Percentiles rank a stretch among this genome's conserved stretches.
Conservation (phyloP, 2,888 invertebrate genomes). For the Anodontia alba region DNA sequence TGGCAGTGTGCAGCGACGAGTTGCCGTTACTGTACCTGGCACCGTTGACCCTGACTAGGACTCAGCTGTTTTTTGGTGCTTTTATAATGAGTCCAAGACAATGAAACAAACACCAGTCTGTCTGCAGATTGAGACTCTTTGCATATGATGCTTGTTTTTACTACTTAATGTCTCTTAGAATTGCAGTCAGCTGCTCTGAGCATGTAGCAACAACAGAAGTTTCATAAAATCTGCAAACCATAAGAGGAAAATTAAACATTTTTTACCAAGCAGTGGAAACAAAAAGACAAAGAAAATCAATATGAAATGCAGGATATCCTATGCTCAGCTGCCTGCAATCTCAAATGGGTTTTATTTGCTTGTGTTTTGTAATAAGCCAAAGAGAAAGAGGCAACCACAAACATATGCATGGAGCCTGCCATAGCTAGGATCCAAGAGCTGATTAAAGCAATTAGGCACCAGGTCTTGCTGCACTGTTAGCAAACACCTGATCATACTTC, state of each 20-base stretch:
- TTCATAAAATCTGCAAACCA: slow-evolving; percentile 52
- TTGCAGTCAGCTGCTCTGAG: slow-evolving; percentile 49
- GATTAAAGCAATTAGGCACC: slow-evolving; percentile 45
- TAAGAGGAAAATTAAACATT: slow-evolving; percentile 77
- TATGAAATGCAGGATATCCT: slow-evolving; percentile 66
- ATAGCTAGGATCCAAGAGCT: slow-evolving; percentile 34
- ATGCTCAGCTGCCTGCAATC: slow-evolving; percentile 76
- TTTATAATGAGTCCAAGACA: slow-evolving; percentile 31
- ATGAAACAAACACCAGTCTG: slow-evolving; percentile 39
- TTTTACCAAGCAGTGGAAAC: slow-evolving; percentile 77
- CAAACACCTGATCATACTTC: slow-evolving; percentile 1
- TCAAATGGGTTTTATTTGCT: slow-evolving; percentile 60
- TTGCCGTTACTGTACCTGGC: slow-evolving; percentile 2
- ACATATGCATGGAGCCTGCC: slow-evolving; percentile 72
- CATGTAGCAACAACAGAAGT: slow-evolving; percentile 38
- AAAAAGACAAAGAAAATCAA: slow-evolving; percentile 83
- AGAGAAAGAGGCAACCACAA: slow-evolving; percentile 62
- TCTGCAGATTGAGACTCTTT: slow-evolving; percentile 6
- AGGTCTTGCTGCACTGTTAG: background rate
- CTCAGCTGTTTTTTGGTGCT: slow-evolving; percentile 12
- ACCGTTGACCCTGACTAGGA: background rate
- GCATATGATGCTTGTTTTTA: slow-evolving; percentile 50
- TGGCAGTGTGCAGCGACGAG: slow-evolving; percentile 3
- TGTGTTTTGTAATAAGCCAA: slow-evolving; percentile 66
- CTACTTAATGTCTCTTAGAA: slow-evolving; percentile 13